Evolutionary conservation across 2,888 invertebrate genomes (phyloP).

Genomic region (Scotopteryx bipunctaria): DNA sequence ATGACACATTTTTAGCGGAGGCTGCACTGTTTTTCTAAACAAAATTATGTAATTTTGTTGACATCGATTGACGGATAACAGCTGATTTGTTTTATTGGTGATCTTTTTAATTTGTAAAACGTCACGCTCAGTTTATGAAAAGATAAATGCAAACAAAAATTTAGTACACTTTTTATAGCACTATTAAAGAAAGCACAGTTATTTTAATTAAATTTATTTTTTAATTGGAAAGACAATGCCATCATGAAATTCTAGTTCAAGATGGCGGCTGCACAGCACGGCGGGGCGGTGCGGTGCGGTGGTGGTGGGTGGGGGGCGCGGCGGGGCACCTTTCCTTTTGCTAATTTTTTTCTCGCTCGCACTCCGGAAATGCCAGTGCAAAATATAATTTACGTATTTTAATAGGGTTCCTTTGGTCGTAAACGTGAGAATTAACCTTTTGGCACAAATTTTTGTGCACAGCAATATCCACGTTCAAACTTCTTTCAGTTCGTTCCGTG

Average conservation of each 20-base stretch:
- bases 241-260: constrained; percentile 70
- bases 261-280: constrained; percentile 59
- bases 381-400: neutral
- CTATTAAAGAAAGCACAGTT: constrained; percentile 43
- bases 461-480: too few relatives aligned
- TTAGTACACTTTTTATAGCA: constrained; percentile 49
- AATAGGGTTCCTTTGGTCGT: neutral
- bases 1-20: constrained; percentile 72
- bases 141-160: constrained; percentile 46
- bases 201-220: constrained; percentile 57
- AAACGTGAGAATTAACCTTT: too few relatives aligned
- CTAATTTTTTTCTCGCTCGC: neutral
- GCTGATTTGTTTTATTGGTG: constrained; percentile 81
- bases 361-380: neutral
- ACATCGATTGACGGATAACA: constrained; percentile 84
- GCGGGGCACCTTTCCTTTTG: neutral
- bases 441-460: too few relatives aligned
- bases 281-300: neutral
- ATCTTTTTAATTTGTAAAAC: constrained; percentile 64
- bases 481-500: too few relatives aligned
- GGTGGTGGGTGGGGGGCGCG: neutral
- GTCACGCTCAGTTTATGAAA: constrained; percentile 37
- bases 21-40: constrained; percentile 82
- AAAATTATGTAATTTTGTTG: constrained; percentile 85
- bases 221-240: constrained; percentile 69